phyloP scores from a whole-genome alignment of 2,888 invertebrate genomes.

The Agriotes lineatus region DNA sequence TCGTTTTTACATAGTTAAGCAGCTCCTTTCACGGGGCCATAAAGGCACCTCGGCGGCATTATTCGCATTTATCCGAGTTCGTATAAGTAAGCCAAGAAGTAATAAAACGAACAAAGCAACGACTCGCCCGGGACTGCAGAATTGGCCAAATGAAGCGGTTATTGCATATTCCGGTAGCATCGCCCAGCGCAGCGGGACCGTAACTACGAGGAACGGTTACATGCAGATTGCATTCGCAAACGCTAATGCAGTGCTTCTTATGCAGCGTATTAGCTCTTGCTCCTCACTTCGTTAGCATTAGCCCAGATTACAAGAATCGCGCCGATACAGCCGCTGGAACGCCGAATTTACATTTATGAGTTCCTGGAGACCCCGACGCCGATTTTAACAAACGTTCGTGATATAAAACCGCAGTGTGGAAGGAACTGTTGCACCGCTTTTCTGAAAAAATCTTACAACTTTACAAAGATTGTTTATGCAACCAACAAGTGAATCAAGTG shows the following conservation, averaged over 20 bases:
- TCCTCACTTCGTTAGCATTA: slow-evolving; percentile 26
- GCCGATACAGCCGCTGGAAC: neutral
- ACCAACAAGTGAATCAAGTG: too few species aligned
- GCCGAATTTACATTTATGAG: neutral
- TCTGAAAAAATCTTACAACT: too few species aligned
- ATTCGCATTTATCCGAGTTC: neutral
- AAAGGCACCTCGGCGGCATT: neutral
- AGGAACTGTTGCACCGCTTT: too few species aligned
- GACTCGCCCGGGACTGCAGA: slow-evolving; percentile 35
- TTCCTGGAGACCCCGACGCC: neutral
- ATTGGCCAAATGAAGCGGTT: slow-evolving; percentile 56
- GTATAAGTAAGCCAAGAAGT: neutral
- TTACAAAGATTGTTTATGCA: too few species aligned
- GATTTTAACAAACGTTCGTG: neutral
- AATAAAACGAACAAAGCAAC: slow-evolving; percentile 30
- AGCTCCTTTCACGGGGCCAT: too few species aligned
- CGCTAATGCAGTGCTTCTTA: slow-evolving; percentile 41
- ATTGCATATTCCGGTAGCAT: slow-evolving; percentile 56
- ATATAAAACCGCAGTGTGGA: too few species aligned
- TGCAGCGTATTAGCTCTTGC: slow-evolving; percentile 26
- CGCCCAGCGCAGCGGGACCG: slow-evolving; percentile 43
- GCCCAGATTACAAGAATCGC: neutral
- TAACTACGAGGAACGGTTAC: slow-evolving; percentile 49
- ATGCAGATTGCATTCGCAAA: slow-evolving; percentile 55
- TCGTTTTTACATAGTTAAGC: too few species aligned